A percentile compares a stretch with the other conserved stretches of the same genome.
phyloP scores from a whole-genome alignment of 2,797 vertebrate genomes.

The Schizopygopsis pylzovi region DNA sequence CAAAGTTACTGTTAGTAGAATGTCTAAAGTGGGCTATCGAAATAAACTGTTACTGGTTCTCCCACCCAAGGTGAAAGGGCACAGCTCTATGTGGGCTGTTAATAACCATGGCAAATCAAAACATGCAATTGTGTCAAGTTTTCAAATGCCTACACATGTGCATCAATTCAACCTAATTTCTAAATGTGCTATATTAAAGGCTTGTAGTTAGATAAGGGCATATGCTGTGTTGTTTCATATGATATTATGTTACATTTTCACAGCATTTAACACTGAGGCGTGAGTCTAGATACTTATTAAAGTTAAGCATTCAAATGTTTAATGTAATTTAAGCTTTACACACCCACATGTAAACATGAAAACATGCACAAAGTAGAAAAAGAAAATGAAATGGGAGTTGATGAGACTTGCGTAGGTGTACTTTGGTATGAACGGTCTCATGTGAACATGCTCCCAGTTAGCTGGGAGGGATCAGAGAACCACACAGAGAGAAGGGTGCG shows the following conservation, averaged over 20 bases:
- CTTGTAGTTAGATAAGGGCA: not conserved
- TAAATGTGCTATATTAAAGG: conserved; percentile 9
- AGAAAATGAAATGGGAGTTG: conserved; percentile 68
- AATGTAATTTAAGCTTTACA: conserved; percentile 47
- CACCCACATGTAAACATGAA: conserved; percentile 37
- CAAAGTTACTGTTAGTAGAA: too few species aligned
- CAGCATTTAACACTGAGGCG: not conserved
- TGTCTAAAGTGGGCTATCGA: too few species aligned
- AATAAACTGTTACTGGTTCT: not conserved
- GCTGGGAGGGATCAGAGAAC: conserved; percentile 63
- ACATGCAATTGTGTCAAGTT: conserved; percentile 24
- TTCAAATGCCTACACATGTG: conserved; percentile 13
- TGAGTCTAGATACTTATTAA: conserved; percentile 8
- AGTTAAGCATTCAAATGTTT: conserved; percentile 29
- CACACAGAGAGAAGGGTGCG: conserved; percentile 62
- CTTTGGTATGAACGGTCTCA: conserved; percentile 79
- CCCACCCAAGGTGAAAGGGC: conserved; percentile 31
- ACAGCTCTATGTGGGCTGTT: conserved; percentile 14
- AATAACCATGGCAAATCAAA: conserved; percentile 35
- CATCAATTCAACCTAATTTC: conserved; percentile 3
- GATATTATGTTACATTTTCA: conserved; percentile 24
- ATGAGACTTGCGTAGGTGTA: conserved; percentile 80
- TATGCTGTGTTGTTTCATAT: not conserved
- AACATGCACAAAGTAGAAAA: conserved; percentile 47
- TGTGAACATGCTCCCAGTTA: conserved; percentile 74